phyloP scores from a whole-genome alignment of 2,888 invertebrate species.

The Micropterix aruncella region DNA sequence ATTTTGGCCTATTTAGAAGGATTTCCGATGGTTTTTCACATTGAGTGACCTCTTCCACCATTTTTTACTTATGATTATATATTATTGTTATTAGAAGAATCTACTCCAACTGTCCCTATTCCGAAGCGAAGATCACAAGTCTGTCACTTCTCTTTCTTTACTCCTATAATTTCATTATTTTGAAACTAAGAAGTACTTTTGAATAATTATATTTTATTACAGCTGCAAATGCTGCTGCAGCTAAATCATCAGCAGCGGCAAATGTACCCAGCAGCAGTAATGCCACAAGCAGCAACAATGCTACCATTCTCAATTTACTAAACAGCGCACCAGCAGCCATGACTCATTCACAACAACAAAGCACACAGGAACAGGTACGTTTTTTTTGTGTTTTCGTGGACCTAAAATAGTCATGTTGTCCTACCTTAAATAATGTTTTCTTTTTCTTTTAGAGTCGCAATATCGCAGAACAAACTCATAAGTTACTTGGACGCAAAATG shows the following conservation, averaged over 20 bases:
- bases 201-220: conserved; percentile 12
- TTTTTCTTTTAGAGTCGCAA: conserved; percentile 13
- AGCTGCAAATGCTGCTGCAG: conserved; percentile 32
- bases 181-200: no score
- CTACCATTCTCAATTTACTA: conserved; percentile 61
- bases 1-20: no score
- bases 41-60: no score
- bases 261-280: conserved; percentile 18
- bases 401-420: not conserved
- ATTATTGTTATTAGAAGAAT: no score
- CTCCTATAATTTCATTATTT: no score
- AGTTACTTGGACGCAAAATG: conserved; percentile 38
- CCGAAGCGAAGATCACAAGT: no score
- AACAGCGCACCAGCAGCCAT: conserved; percentile 66
- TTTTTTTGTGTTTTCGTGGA: no score
- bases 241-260: conserved; percentile 20
- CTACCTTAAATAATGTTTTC: not conserved
- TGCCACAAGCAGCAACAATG: conserved; percentile 42
- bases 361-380: conserved; percentile 14
- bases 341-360: conserved; percentile 33
- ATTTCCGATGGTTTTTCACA: no score
- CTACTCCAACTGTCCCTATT: no score
- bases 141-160: no score
- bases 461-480: conserved; percentile 19
- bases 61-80: no score